Base-by-base conservation (phyloP, 2,113 vertebrate species). In the Arizona elegans region DNA sequence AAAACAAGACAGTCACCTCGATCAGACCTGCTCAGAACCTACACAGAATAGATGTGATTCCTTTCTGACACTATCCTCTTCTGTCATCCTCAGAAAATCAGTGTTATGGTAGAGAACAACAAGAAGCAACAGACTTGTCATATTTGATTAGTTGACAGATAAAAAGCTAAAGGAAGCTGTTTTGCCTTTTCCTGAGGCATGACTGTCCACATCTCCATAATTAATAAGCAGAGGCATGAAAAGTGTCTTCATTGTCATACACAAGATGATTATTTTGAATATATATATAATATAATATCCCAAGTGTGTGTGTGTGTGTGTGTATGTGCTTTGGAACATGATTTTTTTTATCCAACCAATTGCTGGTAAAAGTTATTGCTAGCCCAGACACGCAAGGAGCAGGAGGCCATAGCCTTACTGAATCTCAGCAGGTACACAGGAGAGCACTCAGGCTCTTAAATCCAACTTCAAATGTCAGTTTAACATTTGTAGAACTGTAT, bases 401-500 rank as follows among this genome's bases (percentile, higher is more conserved):
- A 4, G 91, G 88, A 94, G 92, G 93, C 86, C 96, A 94, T 47
- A 54, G 52, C 93, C 13, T 92, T 70, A 29, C 53, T 92, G 91
- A 94, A 95, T 94, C 88, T 90, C 93, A 93, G 96, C 90, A 96
- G 92, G 95, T 58, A 94, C 81, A 3, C 29, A 1, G 92, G 95
- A 96, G 94, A 97, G 92, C 38, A 23, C 62, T 52, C 0, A 3
- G 86, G 93, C 93, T 95, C 90, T 93, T 91, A 90, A 95, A 96
- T 96, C 95, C 92, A 92, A 96, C 91, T 97, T 96, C 96, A 98
- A 98, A 98, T 97, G 97, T 97, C 97, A 98, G 95, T 95, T 94
- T 98, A 98, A 98, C 97, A 97, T 98, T 98, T 98, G 96, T 97
- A 96, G 94, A 98, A 95, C 92, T 94, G 92, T 90, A 91, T 95